Evolutionary conservation across 1,140 invertebrate species (phyloP).

Genomic region (Trissolcus basalis): DNA sequence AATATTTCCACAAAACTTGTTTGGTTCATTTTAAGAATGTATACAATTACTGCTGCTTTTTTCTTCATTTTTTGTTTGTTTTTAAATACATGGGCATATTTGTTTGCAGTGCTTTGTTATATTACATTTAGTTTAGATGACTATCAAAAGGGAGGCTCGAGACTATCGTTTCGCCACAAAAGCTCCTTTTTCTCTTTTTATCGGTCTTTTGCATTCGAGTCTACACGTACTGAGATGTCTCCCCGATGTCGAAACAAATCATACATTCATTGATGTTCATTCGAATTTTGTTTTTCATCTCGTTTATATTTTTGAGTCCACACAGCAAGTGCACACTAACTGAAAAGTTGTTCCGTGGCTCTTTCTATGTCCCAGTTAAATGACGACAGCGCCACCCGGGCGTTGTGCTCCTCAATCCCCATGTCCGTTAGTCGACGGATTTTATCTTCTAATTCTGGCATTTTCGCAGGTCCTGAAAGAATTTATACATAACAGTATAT

Average conservation of each 20-base stretch:
- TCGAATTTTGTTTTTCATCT: not conserved
- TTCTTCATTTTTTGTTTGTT: not conserved
- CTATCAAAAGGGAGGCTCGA: conserved; percentile 25
- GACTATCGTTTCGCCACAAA: conserved; percentile 7
- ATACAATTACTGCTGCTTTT: not conserved
- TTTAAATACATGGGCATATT: conserved; percentile 5
- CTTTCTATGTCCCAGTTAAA: conserved; percentile 93
- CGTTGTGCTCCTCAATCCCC: conserved; percentile 90
- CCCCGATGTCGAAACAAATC: too few relatives aligned
- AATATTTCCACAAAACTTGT: too few relatives aligned
- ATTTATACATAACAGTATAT: not conserved
- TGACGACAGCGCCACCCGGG: conserved; percentile 89
- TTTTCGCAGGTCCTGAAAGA: conserved; percentile 80
- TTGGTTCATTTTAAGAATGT: too few relatives aligned
- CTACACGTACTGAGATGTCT: not conserved
- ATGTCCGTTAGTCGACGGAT: conserved; percentile 89
- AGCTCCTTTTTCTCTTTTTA: conserved; percentile 9
- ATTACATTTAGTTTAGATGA: conserved; percentile 61
- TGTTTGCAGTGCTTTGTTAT: conserved; percentile 48
- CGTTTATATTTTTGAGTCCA: not conserved
- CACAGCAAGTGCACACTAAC: conserved; percentile 79
- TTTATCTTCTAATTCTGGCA: conserved; percentile 87
- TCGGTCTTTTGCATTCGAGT: conserved; percentile 1
- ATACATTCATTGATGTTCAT: not conserved
- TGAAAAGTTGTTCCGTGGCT: conserved; percentile 92